phyloP scores from a whole-genome alignment of 2,797 vertebrate genomes.

The Bradypodion ventrale region DNA sequence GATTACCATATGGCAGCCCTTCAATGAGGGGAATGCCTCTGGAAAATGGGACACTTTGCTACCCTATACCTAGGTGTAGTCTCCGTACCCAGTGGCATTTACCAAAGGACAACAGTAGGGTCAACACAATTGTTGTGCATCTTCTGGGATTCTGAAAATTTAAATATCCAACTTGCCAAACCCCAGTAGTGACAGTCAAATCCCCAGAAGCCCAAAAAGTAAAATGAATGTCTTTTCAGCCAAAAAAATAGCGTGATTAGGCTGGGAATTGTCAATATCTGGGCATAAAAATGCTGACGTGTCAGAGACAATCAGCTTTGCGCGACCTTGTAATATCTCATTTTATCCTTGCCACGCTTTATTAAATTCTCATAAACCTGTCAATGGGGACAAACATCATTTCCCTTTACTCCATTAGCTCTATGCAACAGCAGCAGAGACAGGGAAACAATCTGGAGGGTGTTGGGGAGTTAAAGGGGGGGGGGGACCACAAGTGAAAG shows the following conservation, averaged over 20 bases:
- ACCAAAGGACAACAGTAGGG: neutral
- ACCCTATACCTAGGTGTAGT: neutral
- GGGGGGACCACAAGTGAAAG: neutral
- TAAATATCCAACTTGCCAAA: neutral
- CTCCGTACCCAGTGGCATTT: neutral
- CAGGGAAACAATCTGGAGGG: constrained; percentile 26
- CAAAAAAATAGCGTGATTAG: constrained; percentile 25
- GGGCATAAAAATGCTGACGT: constrained; percentile 73
- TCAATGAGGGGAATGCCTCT: neutral
- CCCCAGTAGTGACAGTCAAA: neutral
- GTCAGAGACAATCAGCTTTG: constrained; percentile 74
- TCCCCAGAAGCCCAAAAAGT: accelerated
- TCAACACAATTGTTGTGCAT: neutral
- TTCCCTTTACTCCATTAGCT: constrained; percentile 85
- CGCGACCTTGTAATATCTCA: constrained; percentile 77
- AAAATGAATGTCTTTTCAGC: constrained; percentile 1
- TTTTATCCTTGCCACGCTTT: constrained; percentile 85
- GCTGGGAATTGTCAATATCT: constrained; percentile 39
- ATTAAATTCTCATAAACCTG: constrained; percentile 89
- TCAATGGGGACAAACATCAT: constrained; percentile 84
- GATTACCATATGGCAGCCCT: neutral
- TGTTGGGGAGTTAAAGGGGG: constrained; percentile 39
- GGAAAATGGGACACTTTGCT: neutral
- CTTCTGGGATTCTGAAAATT: neutral
- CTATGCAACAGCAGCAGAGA: constrained; percentile 75